Evolutionary conservation across 2,113 vertebrate species (phyloP).

Genomic region (Atlantisia rogersi): DNA sequence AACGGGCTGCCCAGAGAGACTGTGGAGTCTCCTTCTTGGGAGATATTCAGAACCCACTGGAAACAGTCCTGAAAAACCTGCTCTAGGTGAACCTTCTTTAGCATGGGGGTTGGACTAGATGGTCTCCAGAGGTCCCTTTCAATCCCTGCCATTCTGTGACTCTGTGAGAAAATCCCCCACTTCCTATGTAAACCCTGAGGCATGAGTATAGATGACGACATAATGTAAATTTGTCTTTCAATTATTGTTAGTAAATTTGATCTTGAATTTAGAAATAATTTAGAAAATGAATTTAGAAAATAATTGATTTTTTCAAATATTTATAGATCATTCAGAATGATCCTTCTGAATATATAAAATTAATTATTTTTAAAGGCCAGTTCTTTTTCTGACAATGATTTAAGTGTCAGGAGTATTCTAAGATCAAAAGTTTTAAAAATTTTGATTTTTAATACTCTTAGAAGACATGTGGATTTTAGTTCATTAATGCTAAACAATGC

Average conservation of each 20-base stretch:
- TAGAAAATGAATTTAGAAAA: not conserved
- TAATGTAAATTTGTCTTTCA: not conserved
- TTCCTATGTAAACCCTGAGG: not conserved
- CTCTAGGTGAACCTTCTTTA: too few relatives aligned
- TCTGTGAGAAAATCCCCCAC: not conserved
- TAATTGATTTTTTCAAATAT: not conserved
- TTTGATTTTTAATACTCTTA: not conserved
- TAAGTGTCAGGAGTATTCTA: not conserved
- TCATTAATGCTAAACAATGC: not conserved
- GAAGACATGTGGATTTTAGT: not conserved
- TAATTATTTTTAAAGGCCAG: fast-evolving
- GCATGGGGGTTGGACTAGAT: too few relatives aligned
- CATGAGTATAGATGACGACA: not conserved
- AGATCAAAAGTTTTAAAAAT: not conserved
- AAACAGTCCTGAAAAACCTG: too few relatives aligned
- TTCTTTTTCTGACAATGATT: not conserved
- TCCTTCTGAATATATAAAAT: not conserved
- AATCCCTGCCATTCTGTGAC: too few relatives aligned
- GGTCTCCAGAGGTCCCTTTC: too few relatives aligned
- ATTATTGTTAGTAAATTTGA: not conserved
- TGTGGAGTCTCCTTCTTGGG: too few relatives aligned
- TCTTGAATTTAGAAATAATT: not conserved
- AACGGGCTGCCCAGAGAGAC: too few relatives aligned
- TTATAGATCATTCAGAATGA: not conserved
- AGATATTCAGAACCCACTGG: too few relatives aligned